Percentiles rank a stretch among this genome's conserved stretches.
Evolutionary conservation across 2,797 vertebrate species (phyloP).

Genomic region (Arrhamphus sclerolepis): DNA sequence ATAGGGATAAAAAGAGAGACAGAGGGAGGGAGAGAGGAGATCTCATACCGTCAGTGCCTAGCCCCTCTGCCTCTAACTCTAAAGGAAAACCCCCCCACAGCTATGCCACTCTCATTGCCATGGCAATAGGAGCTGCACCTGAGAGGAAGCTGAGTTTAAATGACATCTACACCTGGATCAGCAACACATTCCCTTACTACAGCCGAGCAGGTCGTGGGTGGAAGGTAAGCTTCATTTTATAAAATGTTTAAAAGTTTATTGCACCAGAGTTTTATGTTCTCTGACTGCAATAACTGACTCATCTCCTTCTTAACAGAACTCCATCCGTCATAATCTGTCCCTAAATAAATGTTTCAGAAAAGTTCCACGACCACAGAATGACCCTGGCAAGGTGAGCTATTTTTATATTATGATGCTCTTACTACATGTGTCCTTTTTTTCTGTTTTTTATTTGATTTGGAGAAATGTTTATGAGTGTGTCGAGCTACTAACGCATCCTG

Average conservation of each 20-base stretch:
- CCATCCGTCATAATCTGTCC: constrained; percentile 97
- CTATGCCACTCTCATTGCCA: constrained; percentile 96
- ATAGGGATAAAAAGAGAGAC: constrained; percentile 82
- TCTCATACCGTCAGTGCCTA: constrained; percentile 62
- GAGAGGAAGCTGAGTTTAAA: constrained; percentile 94
- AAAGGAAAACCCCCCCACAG: constrained; percentile 95
- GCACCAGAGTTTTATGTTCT: not conserved
- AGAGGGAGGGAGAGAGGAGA: constrained; percentile 85
- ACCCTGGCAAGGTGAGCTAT: constrained; percentile 93
- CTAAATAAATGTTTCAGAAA: constrained; percentile 99
- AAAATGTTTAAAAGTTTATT: not conserved
- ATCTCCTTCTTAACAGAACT: constrained; percentile 83
- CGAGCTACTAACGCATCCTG: constrained; percentile 7
- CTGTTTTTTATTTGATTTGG: not conserved
- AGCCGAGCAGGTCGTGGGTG: constrained; percentile 94
- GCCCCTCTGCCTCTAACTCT: constrained; percentile 63
- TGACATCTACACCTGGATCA: constrained; percentile 99
- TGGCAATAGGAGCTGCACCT: constrained; percentile 92
- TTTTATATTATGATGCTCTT: not conserved
- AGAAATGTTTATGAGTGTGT: not conserved
- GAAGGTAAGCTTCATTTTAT: constrained; percentile 84
- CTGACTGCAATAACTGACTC: not conserved
- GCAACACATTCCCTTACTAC: constrained; percentile 95
- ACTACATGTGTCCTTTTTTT: not conserved
- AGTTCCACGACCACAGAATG: constrained; percentile 93